Conservation (phyloP, 1,140 invertebrate species). For the Drosophila navojoa region DNA sequence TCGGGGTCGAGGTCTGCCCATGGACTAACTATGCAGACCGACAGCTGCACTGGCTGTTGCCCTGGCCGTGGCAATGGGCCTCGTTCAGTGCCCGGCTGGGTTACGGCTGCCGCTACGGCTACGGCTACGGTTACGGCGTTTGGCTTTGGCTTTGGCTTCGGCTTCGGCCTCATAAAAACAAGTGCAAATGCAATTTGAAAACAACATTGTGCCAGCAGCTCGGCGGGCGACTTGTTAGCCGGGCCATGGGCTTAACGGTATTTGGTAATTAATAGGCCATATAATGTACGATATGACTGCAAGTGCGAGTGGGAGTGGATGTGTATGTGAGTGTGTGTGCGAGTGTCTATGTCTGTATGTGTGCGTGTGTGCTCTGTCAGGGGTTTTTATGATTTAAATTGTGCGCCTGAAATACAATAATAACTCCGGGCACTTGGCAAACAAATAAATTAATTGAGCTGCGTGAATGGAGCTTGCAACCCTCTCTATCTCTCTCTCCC, state of each 20-base stretch:
- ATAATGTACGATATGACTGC: slow-evolving; percentile 69
- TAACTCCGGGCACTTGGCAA: slow-evolving; percentile 55
- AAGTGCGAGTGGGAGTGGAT: slow-evolving; percentile 6
- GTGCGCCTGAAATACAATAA: slow-evolving; percentile 72
- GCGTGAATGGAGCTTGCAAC: slow-evolving; percentile 11
- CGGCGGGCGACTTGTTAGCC: slow-evolving; percentile 29
- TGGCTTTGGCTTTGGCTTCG: neutral
- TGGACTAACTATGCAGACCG: slow-evolving; percentile 7
- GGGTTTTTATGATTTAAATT: slow-evolving; percentile 70
- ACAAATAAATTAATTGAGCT: slow-evolving; percentile 79
- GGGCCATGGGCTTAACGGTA: slow-evolving; percentile 64
- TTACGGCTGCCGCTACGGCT: too few species aligned
- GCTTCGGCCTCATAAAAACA: slow-evolving; percentile 67
- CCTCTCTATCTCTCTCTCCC: neutral
- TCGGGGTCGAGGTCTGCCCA: neutral
- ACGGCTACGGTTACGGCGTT: too few species aligned
- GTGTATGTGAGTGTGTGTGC: neutral
- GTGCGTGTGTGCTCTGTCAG: neutral
- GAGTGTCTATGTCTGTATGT: neutral
- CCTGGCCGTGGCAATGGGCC: slow-evolving; percentile 37
- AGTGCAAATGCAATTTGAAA: slow-evolving; percentile 80
- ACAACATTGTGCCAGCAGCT: slow-evolving; percentile 42
- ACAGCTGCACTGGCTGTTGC: slow-evolving; percentile 46
- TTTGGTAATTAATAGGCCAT: slow-evolving; percentile 82
- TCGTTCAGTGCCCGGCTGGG: neutral